These are phyloP conservation scores for Habropoda laboriosa DNA, from an alignment of 1,140 invertebrate species.

Conservation along the genomic window DNA sequence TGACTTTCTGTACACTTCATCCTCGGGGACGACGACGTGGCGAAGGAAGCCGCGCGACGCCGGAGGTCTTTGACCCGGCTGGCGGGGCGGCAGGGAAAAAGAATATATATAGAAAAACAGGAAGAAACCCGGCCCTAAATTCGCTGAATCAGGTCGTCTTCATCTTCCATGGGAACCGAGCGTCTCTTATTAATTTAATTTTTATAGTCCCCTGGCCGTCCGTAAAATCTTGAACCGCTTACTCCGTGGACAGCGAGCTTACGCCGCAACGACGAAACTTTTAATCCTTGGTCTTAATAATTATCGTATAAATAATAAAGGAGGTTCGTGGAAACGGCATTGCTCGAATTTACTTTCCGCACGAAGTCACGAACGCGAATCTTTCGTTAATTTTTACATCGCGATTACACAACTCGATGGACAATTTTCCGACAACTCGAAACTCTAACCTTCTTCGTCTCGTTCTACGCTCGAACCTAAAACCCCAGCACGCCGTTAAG, in stretches of 20 bases:
- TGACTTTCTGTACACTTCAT: conserved; percentile 41
- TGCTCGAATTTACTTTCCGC: conserved; percentile 15
- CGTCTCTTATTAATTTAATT: conserved; percentile 52
- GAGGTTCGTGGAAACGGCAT: neutral
- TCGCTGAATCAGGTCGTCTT: conserved; percentile 55
- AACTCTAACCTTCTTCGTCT: neutral
- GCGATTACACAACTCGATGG: too few relatives aligned
- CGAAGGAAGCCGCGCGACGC: conserved; percentile 26
- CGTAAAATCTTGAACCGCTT: conserved; percentile 33
- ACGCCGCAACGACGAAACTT: conserved; percentile 35
- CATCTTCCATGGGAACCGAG: conserved; percentile 38
- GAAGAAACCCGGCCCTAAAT: conserved; percentile 36
- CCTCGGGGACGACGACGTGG: conserved; percentile 41
- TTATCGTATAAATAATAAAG: conserved; percentile 48
- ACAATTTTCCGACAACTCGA: too few relatives aligned
- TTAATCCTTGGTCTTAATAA: conserved; percentile 40
- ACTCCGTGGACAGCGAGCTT: conserved; percentile 13
- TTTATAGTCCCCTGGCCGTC: conserved; percentile 8
- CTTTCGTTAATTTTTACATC: conserved; percentile 48
- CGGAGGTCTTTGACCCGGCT: conserved; percentile 41
- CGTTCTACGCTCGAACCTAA: neutral
- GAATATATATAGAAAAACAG: conserved; percentile 21
- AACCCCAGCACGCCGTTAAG: conserved; percentile 49
- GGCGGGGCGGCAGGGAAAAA: neutral
- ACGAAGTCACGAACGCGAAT: neutral